phyloP scores from a whole-genome alignment of 2,888 invertebrate species.

The Kryphioiulus occultus region DNA sequence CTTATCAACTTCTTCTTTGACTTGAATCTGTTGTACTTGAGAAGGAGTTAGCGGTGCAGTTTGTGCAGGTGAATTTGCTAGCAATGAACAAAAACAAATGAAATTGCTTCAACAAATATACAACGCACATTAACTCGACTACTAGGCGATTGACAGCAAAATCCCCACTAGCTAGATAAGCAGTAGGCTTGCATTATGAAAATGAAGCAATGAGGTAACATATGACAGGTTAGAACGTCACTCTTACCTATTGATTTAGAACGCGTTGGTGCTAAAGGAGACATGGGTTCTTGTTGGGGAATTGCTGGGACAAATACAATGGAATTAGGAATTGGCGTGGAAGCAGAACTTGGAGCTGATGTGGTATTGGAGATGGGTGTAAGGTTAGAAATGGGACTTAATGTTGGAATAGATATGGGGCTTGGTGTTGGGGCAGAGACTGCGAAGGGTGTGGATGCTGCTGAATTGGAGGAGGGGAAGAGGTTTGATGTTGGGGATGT shows the following conservation, averaged over 20 bases:
- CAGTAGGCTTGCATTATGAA: too few relatives aligned
- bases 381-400: not conserved
- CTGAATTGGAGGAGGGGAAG: not conserved
- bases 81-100: not conserved
- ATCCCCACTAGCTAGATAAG: too few relatives aligned
- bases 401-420: not conserved
- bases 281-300: slow-evolving; percentile 44
- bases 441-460: slow-evolving; percentile 7
- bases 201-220: too few relatives aligned
- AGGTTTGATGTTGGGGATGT: slow-evolving; percentile 2
- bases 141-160: too few relatives aligned
- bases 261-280: slow-evolving; percentile 33
- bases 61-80: slow-evolving; percentile 45
- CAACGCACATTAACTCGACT: too few relatives aligned
- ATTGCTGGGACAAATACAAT: not conserved
- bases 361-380: not conserved
- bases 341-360: not conserved
- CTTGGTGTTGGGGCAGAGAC: not conserved
- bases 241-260: slow-evolving; percentile 37
- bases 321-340: slow-evolving; percentile 42
- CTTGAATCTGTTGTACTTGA: not conserved
- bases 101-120: not conserved
- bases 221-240: too few relatives aligned
- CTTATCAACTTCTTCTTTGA: not conserved
- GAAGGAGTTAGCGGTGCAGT: slow-evolving; percentile 18